Evolutionary conservation across 2,888 invertebrate species (phyloP).

Genomic region (Eulithis testata): DNA sequence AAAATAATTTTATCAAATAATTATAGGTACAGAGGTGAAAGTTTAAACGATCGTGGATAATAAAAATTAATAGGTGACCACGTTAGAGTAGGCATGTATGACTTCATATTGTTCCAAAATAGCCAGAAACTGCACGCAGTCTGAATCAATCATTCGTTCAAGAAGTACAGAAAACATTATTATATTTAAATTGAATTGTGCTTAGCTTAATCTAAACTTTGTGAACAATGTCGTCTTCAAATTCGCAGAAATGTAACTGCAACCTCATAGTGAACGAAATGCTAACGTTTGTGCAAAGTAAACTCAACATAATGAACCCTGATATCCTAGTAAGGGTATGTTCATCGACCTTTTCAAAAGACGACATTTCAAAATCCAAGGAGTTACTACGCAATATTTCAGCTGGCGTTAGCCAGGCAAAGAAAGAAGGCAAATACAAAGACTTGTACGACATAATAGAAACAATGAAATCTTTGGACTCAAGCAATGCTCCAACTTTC

Average conservation of each 20-base stretch:
- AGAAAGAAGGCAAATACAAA: slow-evolving; percentile 1
- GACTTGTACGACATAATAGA: not conserved
- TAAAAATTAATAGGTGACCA: too few species aligned
- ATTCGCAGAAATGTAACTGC: not conserved
- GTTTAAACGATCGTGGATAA: not conserved
- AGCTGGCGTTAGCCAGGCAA: not conserved
- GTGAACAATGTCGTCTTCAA: not conserved
- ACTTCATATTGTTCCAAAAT: not conserved
- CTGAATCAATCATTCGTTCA: slow-evolving; percentile 5
- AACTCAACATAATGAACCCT: not conserved
- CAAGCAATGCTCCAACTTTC: not conserved
- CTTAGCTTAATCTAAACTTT: not conserved
- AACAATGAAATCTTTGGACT: not conserved
- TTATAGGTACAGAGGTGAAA: not conserved
- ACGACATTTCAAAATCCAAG: not conserved
- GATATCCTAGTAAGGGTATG: not conserved
- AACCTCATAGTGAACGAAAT: slow-evolving; percentile 15
- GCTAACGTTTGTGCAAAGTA: slow-evolving; percentile 9
- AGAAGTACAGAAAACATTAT: not conserved
- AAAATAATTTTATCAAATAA: too few species aligned
- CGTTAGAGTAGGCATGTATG: too few species aligned
- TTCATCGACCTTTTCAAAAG: not conserved
- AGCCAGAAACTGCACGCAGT: not conserved
- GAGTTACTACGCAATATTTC: not conserved
- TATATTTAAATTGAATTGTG: not conserved